Base-by-base conservation (phyloP, 1,140 invertebrate species). In the Batillaria attramentaria region DNA sequence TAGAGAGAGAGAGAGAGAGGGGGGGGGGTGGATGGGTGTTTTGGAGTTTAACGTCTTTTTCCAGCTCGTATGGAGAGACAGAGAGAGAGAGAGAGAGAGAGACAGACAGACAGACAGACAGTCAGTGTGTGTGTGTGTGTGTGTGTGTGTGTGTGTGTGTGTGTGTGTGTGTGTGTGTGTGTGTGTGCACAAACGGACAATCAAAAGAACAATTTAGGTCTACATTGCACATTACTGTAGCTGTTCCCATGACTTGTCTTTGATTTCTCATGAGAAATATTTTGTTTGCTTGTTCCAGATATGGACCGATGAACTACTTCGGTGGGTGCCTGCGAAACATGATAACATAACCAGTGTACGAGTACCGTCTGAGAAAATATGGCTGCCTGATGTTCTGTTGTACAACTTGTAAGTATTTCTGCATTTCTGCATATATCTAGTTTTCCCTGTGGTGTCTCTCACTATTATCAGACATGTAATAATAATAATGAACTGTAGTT, bases 321-420 rank as follows among this genome's bases (percentile, higher is more conserved):
- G 57, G 42, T 86, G 85, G 85, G 78, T 79, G 18, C 79, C 79
- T 2, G 31, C 46, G 13, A 70, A 81, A 24, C 81, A 86, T 60
- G 85, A 84, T 31, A 79, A 84, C 57, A 86, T 86, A n/a, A 81
- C 78, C 54, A 83, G 50, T 35, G 73, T 86, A 8, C 79, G 84
- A 3, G 78, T 86, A 18, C 85, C 85, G 0, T 78, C 81, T 8
- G 80, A 83, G 8, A 70, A 81, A 43, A 81, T 86, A 6, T 86
- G 85, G 85, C 54, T 84, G 6, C 84, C 84, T 28, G 84, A 86
- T 74, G 79, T 86, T 4, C 76, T 81, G n/a, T 72, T 86, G 1
- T 86, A 86, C 60, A 86, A 86, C 60, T 86, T 86, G 84, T 86
- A 80, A 79, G 84, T 84, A 39, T 68, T n/a, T n/a, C n/a, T n/a